Conservation (phyloP, 2,113 vertebrate genomes). For the Baryphthengus martii region DNA sequence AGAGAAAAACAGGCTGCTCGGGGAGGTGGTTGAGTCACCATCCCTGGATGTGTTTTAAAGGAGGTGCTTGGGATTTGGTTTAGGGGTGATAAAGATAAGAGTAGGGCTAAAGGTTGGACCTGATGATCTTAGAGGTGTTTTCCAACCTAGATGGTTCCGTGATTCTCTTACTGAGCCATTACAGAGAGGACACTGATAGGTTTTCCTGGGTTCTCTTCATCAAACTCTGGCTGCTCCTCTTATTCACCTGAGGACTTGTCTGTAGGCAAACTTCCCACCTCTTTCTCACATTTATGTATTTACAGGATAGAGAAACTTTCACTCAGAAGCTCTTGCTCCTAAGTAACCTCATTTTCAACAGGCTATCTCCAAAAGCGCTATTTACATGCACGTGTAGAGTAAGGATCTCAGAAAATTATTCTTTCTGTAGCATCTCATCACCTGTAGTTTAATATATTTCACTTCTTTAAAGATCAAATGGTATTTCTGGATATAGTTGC, state of each 20-base stretch:
- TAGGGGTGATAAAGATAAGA: too few relatives aligned
- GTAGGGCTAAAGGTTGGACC: too few relatives aligned
- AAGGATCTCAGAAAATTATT: background rate
- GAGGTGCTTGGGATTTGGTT: too few relatives aligned
- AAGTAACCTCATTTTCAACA: background rate
- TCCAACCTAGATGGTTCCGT: too few relatives aligned
- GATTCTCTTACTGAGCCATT: background rate
- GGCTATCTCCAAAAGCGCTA: background rate
- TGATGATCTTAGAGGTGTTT: too few relatives aligned
- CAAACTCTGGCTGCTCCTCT: background rate
- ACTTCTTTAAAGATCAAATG: background rate
- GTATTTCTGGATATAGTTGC: background rate
- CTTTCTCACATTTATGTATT: background rate
- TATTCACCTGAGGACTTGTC: slow-evolving; percentile 13
- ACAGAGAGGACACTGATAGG: background rate
- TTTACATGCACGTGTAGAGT: background rate
- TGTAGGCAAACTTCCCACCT: background rate
- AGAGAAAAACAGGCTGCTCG: too few relatives aligned
- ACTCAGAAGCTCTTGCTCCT: slow-evolving; percentile 4
- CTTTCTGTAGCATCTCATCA: background rate
- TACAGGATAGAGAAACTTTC: background rate
- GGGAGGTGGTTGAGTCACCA: too few relatives aligned
- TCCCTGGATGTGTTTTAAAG: too few relatives aligned
- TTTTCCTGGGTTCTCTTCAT: background rate
- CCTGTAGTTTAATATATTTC: background rate